Evolutionary conservation across 2,888 invertebrate species (phyloP).

Genomic region (Lathronympha strigana): DNA sequence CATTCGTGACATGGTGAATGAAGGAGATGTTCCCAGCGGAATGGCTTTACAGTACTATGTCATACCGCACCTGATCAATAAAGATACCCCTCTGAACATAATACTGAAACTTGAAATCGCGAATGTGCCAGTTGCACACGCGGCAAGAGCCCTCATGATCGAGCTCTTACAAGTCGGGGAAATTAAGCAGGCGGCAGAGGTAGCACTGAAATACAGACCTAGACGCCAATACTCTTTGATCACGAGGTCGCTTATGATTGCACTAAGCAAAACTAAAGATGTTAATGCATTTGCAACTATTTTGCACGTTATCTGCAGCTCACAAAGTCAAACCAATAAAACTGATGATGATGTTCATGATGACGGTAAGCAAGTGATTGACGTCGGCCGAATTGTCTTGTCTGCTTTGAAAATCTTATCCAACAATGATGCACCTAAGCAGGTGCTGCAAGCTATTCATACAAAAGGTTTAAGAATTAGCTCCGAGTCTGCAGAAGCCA

Average conservation of each 20-base stretch:
- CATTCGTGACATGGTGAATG: slow-evolving; percentile 86
- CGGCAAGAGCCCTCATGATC: slow-evolving; percentile 85
- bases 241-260: slow-evolving; percentile 82
- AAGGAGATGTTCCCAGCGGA: slow-evolving; percentile 81
- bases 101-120: slow-evolving; percentile 85
- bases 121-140: slow-evolving; percentile 81
- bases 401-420: slow-evolving; percentile 76
- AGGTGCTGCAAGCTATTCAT: slow-evolving; percentile 82
- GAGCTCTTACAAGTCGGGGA: slow-evolving; percentile 83
- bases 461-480: slow-evolving; percentile 87
- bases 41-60: slow-evolving; percentile 91
- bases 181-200: slow-evolving; percentile 85
- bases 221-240: slow-evolving; percentile 84
- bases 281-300: slow-evolving; percentile 85
- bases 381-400: slow-evolving; percentile 83
- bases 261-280: slow-evolving; percentile 85
- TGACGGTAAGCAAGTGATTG: slow-evolving; percentile 55
- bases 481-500: slow-evolving; percentile 83
- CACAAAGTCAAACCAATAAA: slow-evolving; percentile 47
- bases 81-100: slow-evolving; percentile 82
- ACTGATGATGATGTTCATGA: slow-evolving; percentile 62
- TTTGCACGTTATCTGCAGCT: slow-evolving; percentile 72
- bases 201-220: slow-evolving; percentile 85
- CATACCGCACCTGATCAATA: slow-evolving; percentile 87
- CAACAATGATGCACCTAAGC: slow-evolving; percentile 75